Evolutionary conservation across 2,888 invertebrate species (phyloP).

Genomic region (Malacosoma neustria): DNA sequence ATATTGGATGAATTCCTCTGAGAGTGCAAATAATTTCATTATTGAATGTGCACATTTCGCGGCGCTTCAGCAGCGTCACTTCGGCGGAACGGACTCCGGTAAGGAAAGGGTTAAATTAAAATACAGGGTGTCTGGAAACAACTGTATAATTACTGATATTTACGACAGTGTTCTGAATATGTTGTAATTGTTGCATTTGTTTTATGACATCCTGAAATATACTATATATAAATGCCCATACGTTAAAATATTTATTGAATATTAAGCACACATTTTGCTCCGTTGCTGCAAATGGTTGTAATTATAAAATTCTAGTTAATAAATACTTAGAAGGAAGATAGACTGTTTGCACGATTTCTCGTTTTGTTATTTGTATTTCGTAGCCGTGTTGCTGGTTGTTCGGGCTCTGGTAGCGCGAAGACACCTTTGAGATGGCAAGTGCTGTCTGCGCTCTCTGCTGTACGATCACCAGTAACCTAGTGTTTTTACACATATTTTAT

Average conservation of each 20-base stretch:
- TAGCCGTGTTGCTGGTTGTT: constrained; percentile 32
- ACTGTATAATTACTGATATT: constrained; percentile 9
- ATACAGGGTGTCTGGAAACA: constrained; percentile 43
- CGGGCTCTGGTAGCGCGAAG: no score
- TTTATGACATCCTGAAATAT: constrained; percentile 43
- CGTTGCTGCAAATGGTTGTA: constrained; percentile 71
- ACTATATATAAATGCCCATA: constrained; percentile 50
- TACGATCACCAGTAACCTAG: constrained; percentile 8
- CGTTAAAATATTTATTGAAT: constrained; percentile 48
- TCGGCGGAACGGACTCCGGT: no score
- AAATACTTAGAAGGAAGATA: constrained; percentile 57
- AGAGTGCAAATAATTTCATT: no score
- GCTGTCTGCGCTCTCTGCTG: constrained; percentile 34
- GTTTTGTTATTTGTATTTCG: constrained; percentile 29
- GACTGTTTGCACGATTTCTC: constrained; percentile 67
- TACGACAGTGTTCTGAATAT: constrained; percentile 2
- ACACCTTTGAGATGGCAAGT: no score
- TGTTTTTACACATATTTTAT: constrained; percentile 28
- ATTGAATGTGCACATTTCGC: no score
- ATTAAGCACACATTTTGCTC: constrained; percentile 58
- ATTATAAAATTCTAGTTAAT: constrained; percentile 60
- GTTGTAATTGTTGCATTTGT: constrained; percentile 22
- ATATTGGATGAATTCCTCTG: constrained; percentile 36
- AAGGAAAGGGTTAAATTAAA: constrained; percentile 32
- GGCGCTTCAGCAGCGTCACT: no score